A percentile compares a stretch with the other conserved stretches of the same genome.
Evolutionary conservation across 2,113 vertebrate genomes (phyloP).

Genomic region (Lethenteron reissneri): DNA sequence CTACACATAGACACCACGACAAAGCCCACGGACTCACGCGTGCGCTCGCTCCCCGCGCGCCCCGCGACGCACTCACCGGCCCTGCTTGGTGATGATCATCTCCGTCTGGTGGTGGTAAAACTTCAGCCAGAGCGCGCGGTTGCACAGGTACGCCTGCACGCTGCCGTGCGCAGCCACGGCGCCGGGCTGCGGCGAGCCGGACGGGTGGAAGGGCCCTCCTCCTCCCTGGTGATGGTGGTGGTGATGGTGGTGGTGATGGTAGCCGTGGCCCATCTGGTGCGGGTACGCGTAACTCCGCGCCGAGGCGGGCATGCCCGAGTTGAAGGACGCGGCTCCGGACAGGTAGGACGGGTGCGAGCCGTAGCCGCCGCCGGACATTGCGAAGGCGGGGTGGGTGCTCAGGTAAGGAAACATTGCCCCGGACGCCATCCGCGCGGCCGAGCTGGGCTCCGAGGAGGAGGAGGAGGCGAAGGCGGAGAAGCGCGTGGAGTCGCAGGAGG

Average conservation of each 20-base stretch:
- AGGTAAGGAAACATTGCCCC: conserved; percentile 1
- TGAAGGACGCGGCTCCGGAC: neutral
- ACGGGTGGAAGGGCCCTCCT: neutral
- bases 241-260: neutral
- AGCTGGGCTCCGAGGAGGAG: too few species aligned
- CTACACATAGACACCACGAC: too few species aligned
- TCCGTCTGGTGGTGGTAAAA: conserved; percentile 90
- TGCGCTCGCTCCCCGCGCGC: too few species aligned
- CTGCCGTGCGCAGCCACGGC: conserved; percentile 76
- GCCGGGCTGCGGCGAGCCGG: conserved; percentile 17
- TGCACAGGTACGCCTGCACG: conserved; percentile 58
- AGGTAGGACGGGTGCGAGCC: neutral
- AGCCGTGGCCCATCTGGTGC: neutral
- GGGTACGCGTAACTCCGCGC: neutral
- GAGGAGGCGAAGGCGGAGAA: too few species aligned
- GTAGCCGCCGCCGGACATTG: neutral
- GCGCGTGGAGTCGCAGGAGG: too few species aligned
- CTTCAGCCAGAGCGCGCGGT: conserved; percentile 79
- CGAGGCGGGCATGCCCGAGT: conserved; percentile 2
- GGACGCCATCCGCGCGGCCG: neutral
- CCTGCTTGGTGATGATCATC: conserved; percentile 97
- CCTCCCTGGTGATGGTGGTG: too few species aligned
- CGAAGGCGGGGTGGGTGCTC: conserved; percentile 2
- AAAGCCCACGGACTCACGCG: too few species aligned
- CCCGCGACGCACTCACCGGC: conserved; percentile 36